Conservation (phyloP, 2,113 vertebrate species). For the Rattus rattus region DNA sequence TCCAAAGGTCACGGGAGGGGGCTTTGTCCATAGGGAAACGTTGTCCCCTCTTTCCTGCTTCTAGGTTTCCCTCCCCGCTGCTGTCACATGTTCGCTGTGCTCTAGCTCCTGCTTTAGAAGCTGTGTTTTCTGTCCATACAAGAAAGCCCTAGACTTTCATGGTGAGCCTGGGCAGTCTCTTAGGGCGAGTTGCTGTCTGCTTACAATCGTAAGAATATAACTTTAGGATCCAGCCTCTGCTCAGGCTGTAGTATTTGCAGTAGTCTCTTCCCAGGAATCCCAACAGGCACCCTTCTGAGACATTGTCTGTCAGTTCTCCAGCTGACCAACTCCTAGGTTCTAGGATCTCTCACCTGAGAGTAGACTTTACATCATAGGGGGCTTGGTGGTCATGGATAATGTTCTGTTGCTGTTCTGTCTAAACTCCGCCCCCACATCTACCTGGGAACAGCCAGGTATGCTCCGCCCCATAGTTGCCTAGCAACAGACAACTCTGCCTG, state of each 20-base stretch:
- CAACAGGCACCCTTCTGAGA: neutral
- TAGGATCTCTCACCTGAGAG: neutral
- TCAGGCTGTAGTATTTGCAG: neutral
- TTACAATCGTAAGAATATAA: neutral
- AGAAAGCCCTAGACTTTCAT: neutral
- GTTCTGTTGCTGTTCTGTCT: too few species aligned
- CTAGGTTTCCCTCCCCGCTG: neutral
- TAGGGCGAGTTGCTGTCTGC: neutral
- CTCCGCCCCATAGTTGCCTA: too few species aligned
- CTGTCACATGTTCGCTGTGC: too few species aligned
- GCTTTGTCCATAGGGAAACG: neutral
- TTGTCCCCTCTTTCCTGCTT: neutral
- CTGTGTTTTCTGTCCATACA: neutral
- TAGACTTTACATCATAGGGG: neutral
- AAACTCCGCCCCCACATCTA: too few species aligned
- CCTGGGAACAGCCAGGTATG: too few species aligned
- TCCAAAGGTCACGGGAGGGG: neutral
- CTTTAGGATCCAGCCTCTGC: neutral
- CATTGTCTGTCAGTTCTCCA: neutral
- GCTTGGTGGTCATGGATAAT: too few species aligned
- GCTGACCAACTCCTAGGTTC: neutral
- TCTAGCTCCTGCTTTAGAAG: neutral
- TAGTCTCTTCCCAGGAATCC: neutral
- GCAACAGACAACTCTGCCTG: too few species aligned
- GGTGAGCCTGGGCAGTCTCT: neutral